phyloP scores from a whole-genome alignment of 2,797 vertebrate species.

The Aselliscus stoliczkanus region DNA sequence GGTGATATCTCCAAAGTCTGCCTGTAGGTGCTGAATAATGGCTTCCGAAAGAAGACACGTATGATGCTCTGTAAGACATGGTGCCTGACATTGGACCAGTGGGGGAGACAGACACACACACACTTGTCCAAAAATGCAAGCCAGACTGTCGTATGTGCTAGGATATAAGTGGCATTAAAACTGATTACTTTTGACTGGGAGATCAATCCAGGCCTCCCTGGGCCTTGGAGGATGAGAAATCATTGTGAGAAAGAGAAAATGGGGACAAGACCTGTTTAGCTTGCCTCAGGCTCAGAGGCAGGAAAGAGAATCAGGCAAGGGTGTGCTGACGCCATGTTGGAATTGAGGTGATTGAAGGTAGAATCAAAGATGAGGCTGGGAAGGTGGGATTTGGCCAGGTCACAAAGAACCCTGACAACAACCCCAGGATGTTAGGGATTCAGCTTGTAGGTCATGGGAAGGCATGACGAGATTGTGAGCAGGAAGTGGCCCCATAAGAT shows the following conservation, averaged over 20 bases:
- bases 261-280: neutral
- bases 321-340: neutral
- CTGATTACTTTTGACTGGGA: neutral
- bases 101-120: rapidly evolving
- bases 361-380: neutral
- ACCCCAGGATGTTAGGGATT: neutral
- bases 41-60: neutral
- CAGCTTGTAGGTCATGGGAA: neutral
- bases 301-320: neutral
- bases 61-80: neutral
- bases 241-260: neutral
- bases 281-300: neutral
- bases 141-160: neutral
- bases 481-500: neutral
- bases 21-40: neutral
- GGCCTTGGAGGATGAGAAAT: neutral
- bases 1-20: neutral
- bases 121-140: neutral
- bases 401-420: neutral
- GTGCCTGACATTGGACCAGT: neutral
- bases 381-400: neutral
- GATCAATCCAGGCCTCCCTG: neutral
- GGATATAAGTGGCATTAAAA: neutral
- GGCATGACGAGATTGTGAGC: neutral
- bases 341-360: neutral